Evolutionary conservation across 1,140 invertebrate genomes (phyloP).

Genomic region (Drosophila cardini): DNA sequence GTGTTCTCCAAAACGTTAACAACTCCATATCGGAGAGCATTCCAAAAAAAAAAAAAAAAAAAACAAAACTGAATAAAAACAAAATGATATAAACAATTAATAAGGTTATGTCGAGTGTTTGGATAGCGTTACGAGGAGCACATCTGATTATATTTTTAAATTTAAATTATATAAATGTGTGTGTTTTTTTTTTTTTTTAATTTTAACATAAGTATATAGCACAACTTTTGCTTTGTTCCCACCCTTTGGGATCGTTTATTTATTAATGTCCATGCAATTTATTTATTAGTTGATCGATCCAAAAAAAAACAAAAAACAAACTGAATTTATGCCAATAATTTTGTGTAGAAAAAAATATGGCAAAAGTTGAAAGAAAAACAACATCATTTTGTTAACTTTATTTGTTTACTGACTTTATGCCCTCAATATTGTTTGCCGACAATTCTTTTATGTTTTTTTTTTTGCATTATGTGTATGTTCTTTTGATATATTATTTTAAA

Average conservation of each 20-base stretch:
- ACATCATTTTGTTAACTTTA: slow-evolving; percentile 34
- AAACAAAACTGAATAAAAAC: too few relatives aligned
- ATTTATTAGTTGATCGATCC: slow-evolving; percentile 40
- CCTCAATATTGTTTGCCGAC: slow-evolving; percentile 33
- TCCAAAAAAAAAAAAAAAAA: slow-evolving; percentile 1
- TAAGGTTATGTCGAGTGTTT: background rate
- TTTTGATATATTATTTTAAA: slow-evolving; percentile 52
- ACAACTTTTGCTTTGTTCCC: slow-evolving; percentile 9
- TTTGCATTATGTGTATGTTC: slow-evolving; percentile 35
- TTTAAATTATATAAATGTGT: background rate
- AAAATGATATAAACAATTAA: background rate
- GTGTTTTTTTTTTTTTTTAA: slow-evolving; percentile 6
- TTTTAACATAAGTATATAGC: slow-evolving; percentile 27
- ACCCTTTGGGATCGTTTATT: slow-evolving; percentile 27
- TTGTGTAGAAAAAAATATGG: background rate
- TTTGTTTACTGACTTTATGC: slow-evolving; percentile 17
- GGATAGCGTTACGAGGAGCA: slow-evolving; percentile 22
- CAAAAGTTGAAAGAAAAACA: slow-evolving; percentile 11
- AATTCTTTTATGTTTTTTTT: slow-evolving; percentile 47
- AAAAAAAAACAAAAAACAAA: slow-evolving; percentile 17
- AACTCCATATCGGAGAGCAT: slow-evolving; percentile 7
- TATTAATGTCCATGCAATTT: slow-evolving; percentile 25
- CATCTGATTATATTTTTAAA: slow-evolving; percentile 27
- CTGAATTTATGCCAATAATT: slow-evolving; percentile 36
- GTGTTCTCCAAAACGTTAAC: slow-evolving; percentile 10